These are phyloP conservation scores for Hydropsyche betteni DNA, from an alignment of 2,888 invertebrate genomes.

Conservation along the genomic window DNA sequence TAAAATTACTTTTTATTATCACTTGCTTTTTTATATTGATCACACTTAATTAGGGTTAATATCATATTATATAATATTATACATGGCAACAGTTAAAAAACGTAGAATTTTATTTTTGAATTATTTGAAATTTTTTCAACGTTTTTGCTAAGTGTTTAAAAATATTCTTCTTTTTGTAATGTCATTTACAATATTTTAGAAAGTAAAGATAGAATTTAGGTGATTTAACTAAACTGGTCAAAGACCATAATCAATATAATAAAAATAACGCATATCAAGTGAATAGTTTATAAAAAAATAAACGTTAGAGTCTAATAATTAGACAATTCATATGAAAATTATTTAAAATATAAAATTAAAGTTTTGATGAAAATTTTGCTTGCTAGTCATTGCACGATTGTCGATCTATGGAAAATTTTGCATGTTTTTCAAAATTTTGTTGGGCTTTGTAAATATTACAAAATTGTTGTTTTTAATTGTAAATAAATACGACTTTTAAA, in stretches of 20 bases:
- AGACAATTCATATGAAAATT: background rate
- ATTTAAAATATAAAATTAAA: background rate
- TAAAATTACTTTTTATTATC: too few relatives aligned
- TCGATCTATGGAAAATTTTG: constrained; percentile 22
- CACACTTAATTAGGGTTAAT: too few relatives aligned
- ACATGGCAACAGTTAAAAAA: too few relatives aligned
- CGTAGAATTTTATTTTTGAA: background rate
- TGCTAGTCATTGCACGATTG: constrained; percentile 30
- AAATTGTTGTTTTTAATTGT: too few relatives aligned
- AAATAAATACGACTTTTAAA: background rate
- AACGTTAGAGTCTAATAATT: background rate
- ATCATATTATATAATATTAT: too few relatives aligned
- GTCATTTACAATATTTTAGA: too few relatives aligned
- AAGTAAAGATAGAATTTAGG: too few relatives aligned
- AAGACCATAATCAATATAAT: background rate
- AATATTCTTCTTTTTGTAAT: background rate
- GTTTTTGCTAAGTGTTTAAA: background rate
- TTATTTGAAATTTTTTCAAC: background rate
- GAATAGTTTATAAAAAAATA: background rate
- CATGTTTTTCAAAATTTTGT: constrained; percentile 24
- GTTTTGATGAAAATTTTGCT: constrained; percentile 15
- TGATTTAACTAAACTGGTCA: background rate
- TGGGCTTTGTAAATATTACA: constrained; percentile 11
- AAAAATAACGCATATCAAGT: background rate
- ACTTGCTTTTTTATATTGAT: too few relatives aligned